Evolutionary conservation across 2,797 vertebrate species (phyloP).

Genomic region (Leucoraja ocellata): DNA sequence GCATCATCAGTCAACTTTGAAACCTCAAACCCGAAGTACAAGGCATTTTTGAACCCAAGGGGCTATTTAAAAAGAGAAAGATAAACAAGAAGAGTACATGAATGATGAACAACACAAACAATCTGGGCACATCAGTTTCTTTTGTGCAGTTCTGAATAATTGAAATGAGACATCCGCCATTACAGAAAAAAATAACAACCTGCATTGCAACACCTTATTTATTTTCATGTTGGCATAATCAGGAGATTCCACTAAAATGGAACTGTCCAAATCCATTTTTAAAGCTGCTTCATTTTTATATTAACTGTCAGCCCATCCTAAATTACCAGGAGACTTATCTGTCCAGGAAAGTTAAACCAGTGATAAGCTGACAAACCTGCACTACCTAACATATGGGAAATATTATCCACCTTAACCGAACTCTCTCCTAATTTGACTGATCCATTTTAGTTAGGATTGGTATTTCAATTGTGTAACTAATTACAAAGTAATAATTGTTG

Average conservation of each 20-base stretch:
- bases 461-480: neutral
- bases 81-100: neutral
- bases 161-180: neutral
- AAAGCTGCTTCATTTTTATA: slow-evolving; percentile 6
- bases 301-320: slow-evolving; percentile 3
- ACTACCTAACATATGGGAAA: neutral
- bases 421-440: neutral
- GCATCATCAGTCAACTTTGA: too few species aligned
- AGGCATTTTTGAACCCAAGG: too few species aligned
- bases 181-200: neutral
- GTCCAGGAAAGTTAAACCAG: neutral
- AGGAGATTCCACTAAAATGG: neutral
- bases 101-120: neutral
- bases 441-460: neutral
- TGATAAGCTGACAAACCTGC: neutral
- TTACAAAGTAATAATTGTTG: neutral
- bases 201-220: neutral
- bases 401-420: neutral
- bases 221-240: neutral
- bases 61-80: too few species aligned
- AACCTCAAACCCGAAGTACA: too few species aligned
- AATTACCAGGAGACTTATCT: slow-evolving; percentile 12
- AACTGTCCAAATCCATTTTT: slow-evolving; percentile 4
- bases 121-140: neutral
- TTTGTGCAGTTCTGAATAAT: neutral